These are phyloP conservation scores for Cyrtonyx montezumae DNA, from an alignment of 2,113 vertebrate genomes.

Conservation along the genomic window DNA sequence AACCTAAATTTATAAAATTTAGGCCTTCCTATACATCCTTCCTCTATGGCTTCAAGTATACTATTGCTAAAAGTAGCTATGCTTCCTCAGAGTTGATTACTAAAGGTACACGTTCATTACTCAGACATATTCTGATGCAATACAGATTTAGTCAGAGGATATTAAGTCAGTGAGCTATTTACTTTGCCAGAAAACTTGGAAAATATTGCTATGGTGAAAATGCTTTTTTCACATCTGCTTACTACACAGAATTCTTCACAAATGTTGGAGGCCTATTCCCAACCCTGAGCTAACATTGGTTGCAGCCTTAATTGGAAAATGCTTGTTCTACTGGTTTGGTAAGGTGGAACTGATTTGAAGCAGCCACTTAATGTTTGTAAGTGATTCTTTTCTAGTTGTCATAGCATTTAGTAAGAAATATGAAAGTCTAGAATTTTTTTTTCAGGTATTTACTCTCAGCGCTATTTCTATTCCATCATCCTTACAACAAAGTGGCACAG, in stretches of 20 bases:
- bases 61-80: not conserved
- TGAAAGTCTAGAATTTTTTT: not conserved
- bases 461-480: not conserved
- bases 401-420: not conserved
- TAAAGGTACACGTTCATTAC: not conserved
- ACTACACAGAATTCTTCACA: not conserved
- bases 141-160: not conserved
- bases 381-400: not conserved
- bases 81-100: not conserved
- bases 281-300: not conserved
- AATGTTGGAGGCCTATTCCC: not conserved
- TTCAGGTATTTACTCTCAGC: not conserved
- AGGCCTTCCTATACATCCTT: not conserved
- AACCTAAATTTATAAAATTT: not conserved
- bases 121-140: not conserved
- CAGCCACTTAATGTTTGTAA: not conserved
- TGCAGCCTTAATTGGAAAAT: not conserved
- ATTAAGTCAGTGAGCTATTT: not conserved
- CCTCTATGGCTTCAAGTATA: not conserved
- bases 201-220: not conserved
- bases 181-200: not conserved
- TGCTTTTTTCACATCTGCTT: not conserved
- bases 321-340: not conserved
- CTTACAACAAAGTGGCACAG: not conserved
- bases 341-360: rapidly evolving